Conservation (phyloP, 2,113 vertebrate genomes). For the Phylloscopus whistleri region DNA sequence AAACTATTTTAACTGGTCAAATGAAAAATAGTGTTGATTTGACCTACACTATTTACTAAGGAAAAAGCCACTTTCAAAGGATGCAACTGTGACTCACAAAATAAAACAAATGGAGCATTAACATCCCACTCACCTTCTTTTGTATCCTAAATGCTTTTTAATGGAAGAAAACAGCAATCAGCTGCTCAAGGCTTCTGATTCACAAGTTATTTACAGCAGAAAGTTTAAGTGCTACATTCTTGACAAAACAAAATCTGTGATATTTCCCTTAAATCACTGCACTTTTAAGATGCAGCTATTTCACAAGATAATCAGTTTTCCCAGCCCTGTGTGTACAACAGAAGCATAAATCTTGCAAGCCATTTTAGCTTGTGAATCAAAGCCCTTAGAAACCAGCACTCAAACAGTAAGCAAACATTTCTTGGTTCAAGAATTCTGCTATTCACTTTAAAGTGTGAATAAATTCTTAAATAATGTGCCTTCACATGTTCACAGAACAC, state of each 20-base stretch:
- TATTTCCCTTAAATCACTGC: background rate
- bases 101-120: background rate
- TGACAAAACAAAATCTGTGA: background rate
- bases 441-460: background rate
- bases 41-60: background rate
- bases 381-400: background rate
- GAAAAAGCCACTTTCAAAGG: background rate
- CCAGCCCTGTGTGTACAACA: rapidly evolving
- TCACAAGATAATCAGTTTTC: background rate
- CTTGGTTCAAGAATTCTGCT: background rate
- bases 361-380: background rate
- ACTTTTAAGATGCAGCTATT: background rate
- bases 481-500: background rate
- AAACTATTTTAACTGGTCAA: background rate
- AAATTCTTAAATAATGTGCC: background rate
- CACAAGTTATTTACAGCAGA: background rate
- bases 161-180: background rate
- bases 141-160: background rate
- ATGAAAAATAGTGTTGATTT: background rate
- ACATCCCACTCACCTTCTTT: background rate
- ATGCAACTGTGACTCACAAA: background rate
- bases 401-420: background rate
- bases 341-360: background rate
- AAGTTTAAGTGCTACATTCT: background rate
- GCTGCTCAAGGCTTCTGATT: constrained; percentile 28